These are phyloP conservation scores for Cetoscarus ocellatus DNA, from an alignment of 2,797 vertebrate species.

Conservation along the genomic window DNA sequence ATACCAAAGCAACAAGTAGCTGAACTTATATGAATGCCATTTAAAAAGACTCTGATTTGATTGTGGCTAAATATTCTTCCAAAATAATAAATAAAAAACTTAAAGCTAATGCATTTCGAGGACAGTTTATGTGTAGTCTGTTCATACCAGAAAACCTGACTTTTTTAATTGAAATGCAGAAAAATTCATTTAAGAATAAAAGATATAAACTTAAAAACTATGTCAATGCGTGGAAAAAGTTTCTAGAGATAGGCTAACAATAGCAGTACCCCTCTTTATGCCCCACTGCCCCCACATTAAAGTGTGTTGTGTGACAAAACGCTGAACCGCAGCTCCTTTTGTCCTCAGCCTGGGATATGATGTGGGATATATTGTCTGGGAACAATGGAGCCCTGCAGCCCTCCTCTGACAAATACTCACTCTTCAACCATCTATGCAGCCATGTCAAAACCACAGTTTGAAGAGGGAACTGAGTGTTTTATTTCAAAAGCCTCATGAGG, in stretches of 20 bases:
- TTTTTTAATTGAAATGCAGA: too few relatives aligned
- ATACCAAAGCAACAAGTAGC: conserved; percentile 40
- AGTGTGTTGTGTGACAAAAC: conserved; percentile 50
- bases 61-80: background rate
- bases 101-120: background rate
- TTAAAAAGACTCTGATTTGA: background rate
- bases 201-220: background rate
- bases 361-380: conserved; percentile 59
- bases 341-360: conserved; percentile 59
- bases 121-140: background rate
- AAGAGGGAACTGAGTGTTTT: background rate
- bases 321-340: conserved; percentile 73
- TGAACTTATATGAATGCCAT: background rate
- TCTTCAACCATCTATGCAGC: conserved; percentile 26
- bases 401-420: conserved; percentile 34
- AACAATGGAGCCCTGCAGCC: conserved; percentile 50
- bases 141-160: background rate
- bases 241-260: conserved; percentile 56
- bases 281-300: conserved; percentile 44
- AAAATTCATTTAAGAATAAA: background rate
- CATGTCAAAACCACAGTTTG: conserved; percentile 25
- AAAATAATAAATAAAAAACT: background rate
- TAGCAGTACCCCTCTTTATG: conserved; percentile 33
- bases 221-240: conserved; percentile 14
- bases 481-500: background rate